Conservation (phyloP, 1,140 invertebrate species). For the Rhyzopertha dominica region DNA sequence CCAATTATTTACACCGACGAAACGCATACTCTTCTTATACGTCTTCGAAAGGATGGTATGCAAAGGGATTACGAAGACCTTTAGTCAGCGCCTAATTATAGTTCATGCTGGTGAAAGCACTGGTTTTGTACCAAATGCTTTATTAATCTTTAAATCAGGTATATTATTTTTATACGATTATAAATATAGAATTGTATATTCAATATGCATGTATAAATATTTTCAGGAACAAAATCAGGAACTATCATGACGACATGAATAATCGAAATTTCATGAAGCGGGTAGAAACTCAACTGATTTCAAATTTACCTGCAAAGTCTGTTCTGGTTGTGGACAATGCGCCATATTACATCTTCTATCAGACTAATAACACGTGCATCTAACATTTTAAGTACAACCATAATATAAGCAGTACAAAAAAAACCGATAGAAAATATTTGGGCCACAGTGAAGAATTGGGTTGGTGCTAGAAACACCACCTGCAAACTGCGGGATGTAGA, state of each 20-base stretch:
- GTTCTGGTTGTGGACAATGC: conserved; percentile 32
- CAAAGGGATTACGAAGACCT: conserved; percentile 21
- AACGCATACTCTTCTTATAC: conserved; percentile 14
- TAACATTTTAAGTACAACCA: conserved; percentile 18
- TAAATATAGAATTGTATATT: too few species aligned
- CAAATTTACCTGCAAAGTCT: conserved; percentile 22
- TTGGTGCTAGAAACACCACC: too few species aligned
- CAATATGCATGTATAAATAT: conserved; percentile 2
- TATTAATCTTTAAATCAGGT: conserved; percentile 24
- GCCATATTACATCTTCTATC: conserved; percentile 27
- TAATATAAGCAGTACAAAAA: conserved; percentile 23
- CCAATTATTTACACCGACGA: conserved; percentile 12
- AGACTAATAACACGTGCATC: too few species aligned
- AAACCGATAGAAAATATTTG: too few species aligned
- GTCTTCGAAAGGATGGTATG: conserved; percentile 14
- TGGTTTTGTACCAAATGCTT: conserved; percentile 31
- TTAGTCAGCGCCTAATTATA: conserved; percentile 31
- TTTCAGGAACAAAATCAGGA: conserved; percentile 14
- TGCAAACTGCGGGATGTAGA: too few species aligned
- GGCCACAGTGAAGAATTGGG: too few species aligned
- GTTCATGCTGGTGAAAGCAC: conserved; percentile 28
- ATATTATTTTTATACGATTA: background rate
- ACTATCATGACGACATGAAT: conserved; percentile 39
- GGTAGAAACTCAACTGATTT: conserved; percentile 25
- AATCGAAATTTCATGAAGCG: conserved; percentile 21